Evolutionary conservation across 2,888 invertebrate genomes (phyloP).

Genomic region (Drosophila quasianomalipes): DNA sequence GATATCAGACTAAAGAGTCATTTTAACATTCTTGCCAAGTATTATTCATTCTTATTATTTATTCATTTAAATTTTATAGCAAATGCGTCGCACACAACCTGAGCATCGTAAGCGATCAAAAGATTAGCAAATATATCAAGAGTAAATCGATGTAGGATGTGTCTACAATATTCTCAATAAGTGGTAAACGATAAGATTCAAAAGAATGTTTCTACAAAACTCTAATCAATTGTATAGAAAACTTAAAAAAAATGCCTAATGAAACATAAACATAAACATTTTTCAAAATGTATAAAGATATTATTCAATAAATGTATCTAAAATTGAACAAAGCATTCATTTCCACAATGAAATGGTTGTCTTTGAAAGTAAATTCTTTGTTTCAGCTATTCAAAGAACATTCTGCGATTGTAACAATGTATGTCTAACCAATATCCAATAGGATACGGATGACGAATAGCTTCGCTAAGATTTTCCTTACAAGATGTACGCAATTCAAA

Average conservation of each 20-base stretch:
- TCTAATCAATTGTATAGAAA: background rate
- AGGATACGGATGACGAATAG: background rate
- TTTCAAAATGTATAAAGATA: background rate
- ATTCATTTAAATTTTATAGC: conserved; percentile 29
- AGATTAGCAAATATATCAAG: conserved; percentile 46
- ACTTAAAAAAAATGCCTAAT: background rate
- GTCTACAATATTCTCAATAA: background rate
- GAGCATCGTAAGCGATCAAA: conserved; percentile 53
- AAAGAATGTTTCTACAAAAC: background rate
- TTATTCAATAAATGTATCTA: background rate
- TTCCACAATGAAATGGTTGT: background rate
- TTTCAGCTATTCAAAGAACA: background rate
- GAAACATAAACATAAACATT: background rate
- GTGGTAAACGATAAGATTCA: background rate
- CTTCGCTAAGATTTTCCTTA: background rate
- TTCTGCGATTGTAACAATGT: background rate
- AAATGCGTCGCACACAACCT: conserved; percentile 62
- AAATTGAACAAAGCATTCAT: background rate
- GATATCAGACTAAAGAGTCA: conserved; percentile 16
- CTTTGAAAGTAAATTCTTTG: background rate
- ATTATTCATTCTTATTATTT: conserved; percentile 1
- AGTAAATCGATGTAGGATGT: background rate
- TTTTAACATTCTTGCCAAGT: conserved; percentile 5
- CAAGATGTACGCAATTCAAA: background rate
- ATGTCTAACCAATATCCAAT: background rate